These are phyloP conservation scores for Daktulosphaira vitifoliae DNA, from an alignment of 1,140 invertebrate genomes.

Conservation along the genomic window DNA sequence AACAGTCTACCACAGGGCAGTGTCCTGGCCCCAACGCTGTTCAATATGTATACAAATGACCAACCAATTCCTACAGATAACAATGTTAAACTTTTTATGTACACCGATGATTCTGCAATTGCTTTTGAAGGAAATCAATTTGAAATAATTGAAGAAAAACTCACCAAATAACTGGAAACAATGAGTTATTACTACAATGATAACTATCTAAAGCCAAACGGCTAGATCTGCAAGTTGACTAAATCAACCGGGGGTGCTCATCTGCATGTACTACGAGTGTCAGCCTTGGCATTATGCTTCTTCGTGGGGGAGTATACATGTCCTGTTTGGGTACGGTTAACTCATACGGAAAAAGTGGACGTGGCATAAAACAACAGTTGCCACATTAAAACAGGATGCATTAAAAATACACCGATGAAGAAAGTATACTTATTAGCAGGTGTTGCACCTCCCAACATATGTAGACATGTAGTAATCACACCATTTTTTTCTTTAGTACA, in stretches of 20 bases:
- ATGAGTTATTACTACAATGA: neutral
- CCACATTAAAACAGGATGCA: conserved; percentile 23
- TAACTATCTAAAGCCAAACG: no score
- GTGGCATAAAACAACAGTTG: conserved; percentile 6
- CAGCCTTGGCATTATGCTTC: conserved; percentile 10
- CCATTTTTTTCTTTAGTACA: no score
- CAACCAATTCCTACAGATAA: neutral
- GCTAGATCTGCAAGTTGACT: neutral
- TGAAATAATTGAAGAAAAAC: neutral
- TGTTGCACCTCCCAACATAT: neutral
- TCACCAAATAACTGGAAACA: neutral
- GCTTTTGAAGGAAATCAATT: neutral
- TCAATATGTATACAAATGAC: conserved; percentile 9
- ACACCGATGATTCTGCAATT: neutral
- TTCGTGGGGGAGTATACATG: conserved; percentile 8
- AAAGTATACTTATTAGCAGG: no score
- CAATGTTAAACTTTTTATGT: neutral
- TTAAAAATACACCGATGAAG: conserved; percentile 13
- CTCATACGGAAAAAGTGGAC: neutral
- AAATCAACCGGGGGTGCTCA: conserved; percentile 12
- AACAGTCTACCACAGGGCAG: conserved; percentile 13
- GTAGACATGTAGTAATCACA: no score
- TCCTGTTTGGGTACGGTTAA: conserved; percentile 1
- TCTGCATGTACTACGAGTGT: conserved; percentile 3
- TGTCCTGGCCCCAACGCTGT: conserved; percentile 4